Base-by-base conservation (phyloP, 2,888 invertebrate species). In the Bombylius discolor region DNA sequence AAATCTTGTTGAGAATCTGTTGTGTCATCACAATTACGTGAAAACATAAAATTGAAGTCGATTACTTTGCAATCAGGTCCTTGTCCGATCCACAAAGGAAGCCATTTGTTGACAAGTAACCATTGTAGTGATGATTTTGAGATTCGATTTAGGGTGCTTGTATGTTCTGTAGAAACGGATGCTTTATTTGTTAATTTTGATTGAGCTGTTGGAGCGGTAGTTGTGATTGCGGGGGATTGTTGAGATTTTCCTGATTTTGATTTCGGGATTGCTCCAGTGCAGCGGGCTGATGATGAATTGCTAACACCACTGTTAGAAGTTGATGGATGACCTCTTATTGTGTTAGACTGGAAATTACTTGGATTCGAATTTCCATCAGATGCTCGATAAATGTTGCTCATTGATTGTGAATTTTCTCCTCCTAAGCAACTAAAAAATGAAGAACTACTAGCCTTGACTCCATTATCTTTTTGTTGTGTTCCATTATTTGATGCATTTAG, bases 61-160 rank as follows among this genome's bases (percentile, higher is more conserved):
- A 77, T 73, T 4, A 77, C 75, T 65, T 77, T 76, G 64, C 77
- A 77, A 57, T 77, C 77, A 12, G 74, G 70, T 8, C 79, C 79
- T 53, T 77, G 77, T n/a, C 75, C 75, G 57, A 80, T 78, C 82
- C 82, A 82, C 47, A 81, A 65, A 0, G 81, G 80, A 32, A 83
- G 66, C 83, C 83, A 83, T 63, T 81, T 81, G 65, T 84, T 83
- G 0, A 82, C 80, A 58, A 83, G 70, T 63, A 83, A 74, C 83
- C 83, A 83, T 64, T 83, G 82, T 45, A 83, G 73, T 2, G 82
- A 79, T 3, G 80, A 79, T 66, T 80, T 80, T 54, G 80, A 82
- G 51, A 83, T 79, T 53, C 81, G 70, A 65, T 73, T 74, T 34
- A 74, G 58, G 5, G 69, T 68, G 49, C 68, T 68, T 42, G 64